Evolutionary conservation across 2,113 vertebrate species (phyloP).

Genomic region (Pseudonaja textilis): DNA sequence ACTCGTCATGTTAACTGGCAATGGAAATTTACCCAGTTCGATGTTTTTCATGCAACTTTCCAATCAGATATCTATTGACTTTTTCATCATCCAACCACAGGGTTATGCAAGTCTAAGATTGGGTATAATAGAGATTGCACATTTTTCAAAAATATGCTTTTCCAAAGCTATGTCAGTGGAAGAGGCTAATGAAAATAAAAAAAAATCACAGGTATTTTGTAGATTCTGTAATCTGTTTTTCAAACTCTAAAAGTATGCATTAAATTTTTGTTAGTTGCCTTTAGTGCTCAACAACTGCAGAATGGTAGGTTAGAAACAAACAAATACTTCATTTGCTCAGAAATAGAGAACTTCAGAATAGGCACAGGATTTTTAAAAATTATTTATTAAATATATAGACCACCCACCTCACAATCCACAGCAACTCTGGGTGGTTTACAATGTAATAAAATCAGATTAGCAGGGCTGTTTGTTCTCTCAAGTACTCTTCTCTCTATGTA

Average conservation of each 20-base stretch:
- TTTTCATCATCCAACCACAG: neutral
- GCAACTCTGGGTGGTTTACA: too few relatives aligned
- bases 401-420: too few relatives aligned
- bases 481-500: too few relatives aligned
- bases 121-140: neutral
- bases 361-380: neutral
- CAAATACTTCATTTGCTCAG: neutral
- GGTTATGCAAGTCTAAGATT: neutral
- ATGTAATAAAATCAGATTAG: too few relatives aligned
- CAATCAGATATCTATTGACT: neutral
- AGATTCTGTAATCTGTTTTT: neutral
- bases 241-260: neutral
- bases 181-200: neutral
- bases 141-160: neutral
- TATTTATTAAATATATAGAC: too few relatives aligned
- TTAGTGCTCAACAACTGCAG: neutral
- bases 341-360: neutral
- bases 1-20: neutral
- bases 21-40: neutral
- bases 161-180: neutral
- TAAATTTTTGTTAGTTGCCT: neutral
- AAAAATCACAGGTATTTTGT: neutral
- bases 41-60: neutral
- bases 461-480: too few relatives aligned
- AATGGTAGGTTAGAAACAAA: neutral